phyloP scores from a whole-genome alignment of 2,888 invertebrate species.

The Phyto melanocephala region DNA sequence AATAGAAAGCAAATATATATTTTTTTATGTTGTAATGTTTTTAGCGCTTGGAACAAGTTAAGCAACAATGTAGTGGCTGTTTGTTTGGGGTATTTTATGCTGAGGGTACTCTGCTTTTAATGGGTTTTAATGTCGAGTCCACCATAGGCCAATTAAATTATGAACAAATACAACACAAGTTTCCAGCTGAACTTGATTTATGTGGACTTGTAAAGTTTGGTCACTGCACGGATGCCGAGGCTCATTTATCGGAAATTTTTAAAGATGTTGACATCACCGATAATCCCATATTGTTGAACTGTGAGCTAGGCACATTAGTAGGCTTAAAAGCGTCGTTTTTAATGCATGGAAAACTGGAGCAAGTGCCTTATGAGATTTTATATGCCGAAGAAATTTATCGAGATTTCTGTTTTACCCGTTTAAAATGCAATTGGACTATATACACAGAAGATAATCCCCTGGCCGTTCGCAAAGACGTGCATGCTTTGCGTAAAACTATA shows the following conservation, averaged over 20 bases:
- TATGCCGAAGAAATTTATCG: slow-evolving; percentile 83
- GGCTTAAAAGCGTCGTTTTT: slow-evolving; percentile 84
- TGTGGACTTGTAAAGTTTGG: slow-evolving; percentile 87
- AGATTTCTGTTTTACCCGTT: slow-evolving; percentile 85
- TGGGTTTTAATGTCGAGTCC: slow-evolving; percentile 84
- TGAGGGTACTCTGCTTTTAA: slow-evolving; percentile 84
- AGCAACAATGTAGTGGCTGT: slow-evolving; percentile 84
- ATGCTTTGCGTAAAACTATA: slow-evolving; percentile 84
- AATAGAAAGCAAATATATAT: background rate
- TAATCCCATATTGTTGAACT: slow-evolving; percentile 85
- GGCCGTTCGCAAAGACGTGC: slow-evolving; percentile 83
- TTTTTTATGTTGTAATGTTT: slow-evolving; percentile 24
- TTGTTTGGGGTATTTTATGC: slow-evolving; percentile 88
- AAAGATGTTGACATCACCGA: slow-evolving; percentile 89
- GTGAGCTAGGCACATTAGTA: slow-evolving; percentile 80
- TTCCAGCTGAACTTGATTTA: slow-evolving; percentile 88
- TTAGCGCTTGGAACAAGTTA: slow-evolving; percentile 84
- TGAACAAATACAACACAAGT: slow-evolving; percentile 81
- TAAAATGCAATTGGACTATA: slow-evolving; percentile 84
- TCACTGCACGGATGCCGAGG: slow-evolving; percentile 82
- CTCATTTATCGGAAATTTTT: slow-evolving; percentile 82
- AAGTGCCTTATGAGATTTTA: slow-evolving; percentile 83
- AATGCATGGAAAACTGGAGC: slow-evolving; percentile 86
- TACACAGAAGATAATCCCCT: slow-evolving; percentile 82
- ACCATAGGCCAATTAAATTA: slow-evolving; percentile 80